phyloP scores from a whole-genome alignment of 2,113 vertebrate species.

The Sprattus sprattus region DNA sequence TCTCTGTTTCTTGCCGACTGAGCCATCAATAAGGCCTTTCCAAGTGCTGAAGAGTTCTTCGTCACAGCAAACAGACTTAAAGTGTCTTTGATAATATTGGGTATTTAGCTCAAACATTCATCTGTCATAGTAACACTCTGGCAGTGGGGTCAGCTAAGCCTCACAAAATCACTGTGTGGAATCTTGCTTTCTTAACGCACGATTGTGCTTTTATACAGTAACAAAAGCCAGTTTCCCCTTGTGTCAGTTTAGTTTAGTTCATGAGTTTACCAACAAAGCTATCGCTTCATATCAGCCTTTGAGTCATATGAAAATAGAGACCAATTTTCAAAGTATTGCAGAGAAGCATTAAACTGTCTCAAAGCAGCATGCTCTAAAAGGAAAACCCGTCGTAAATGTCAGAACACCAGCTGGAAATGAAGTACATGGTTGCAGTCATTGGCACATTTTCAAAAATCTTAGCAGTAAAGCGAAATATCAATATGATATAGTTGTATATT shows the following conservation, averaged over 20 bases:
- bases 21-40: not conserved
- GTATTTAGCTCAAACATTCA: slow-evolving; percentile 16
- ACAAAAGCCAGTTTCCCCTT: not conserved
- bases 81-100: slow-evolving; percentile 2
- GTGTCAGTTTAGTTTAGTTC: not conserved
- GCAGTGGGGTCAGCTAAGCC: not conserved
- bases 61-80: not conserved
- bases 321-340: slow-evolving; percentile 31
- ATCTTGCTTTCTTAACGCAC: not conserved
- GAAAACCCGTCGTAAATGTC: slow-evolving; percentile 42
- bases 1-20: not conserved
- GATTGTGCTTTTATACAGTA: not conserved
- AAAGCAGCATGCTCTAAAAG: slow-evolving; percentile 57
- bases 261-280: not conserved
- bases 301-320: slow-evolving; percentile 17
- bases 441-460: slow-evolving; percentile 61
- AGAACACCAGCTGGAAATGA: slow-evolving; percentile 49
- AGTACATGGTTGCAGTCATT: slow-evolving; percentile 56
- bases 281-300: not conserved
- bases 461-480: slow-evolving; percentile 75
- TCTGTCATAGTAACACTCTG: slow-evolving; percentile 7
- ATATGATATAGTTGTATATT: slow-evolving; percentile 77
- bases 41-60: not conserved
- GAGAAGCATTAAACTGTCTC: slow-evolving; percentile 46
- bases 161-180: not conserved